Conservation (phyloP, 2,797 vertebrate species). For the Cottoperca gobio region DNA sequence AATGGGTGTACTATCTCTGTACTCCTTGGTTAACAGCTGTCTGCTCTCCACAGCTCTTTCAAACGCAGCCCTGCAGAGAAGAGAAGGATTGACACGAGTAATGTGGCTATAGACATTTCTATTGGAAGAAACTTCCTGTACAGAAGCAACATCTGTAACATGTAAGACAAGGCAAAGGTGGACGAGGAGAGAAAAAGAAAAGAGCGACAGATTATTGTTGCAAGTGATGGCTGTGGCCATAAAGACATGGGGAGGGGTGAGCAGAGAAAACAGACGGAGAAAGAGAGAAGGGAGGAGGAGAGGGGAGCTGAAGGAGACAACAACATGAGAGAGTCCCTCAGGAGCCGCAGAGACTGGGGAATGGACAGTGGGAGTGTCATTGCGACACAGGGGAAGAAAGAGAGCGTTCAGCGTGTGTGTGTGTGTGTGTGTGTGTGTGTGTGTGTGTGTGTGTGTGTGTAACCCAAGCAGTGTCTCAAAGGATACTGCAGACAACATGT, state of each 20-base stretch:
- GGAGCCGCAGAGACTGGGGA: constrained; percentile 49
- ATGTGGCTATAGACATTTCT: constrained; percentile 16
- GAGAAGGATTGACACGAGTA: constrained; percentile 10
- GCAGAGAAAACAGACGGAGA: constrained; percentile 33
- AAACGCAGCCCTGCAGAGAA: constrained; percentile 11
- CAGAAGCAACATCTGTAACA: constrained; percentile 61
- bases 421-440: constrained; percentile 12
- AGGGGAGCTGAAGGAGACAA: constrained; percentile 34
- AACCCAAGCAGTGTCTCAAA: constrained; percentile 8
- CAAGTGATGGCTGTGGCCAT: constrained; percentile 32
- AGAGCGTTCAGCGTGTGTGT: constrained; percentile 45
- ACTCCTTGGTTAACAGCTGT: constrained; percentile 23
- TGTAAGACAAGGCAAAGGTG: constrained; percentile 7
- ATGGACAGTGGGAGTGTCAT: constrained; percentile 44
- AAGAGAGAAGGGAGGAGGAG: constrained; percentile 24
- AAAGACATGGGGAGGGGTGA: constrained; percentile 12
- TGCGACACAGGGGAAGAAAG: constrained; percentile 57
- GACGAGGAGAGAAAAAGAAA: constrained; percentile 2
- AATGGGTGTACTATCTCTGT: constrained; percentile 7
- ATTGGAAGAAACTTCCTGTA: constrained; percentile 27
- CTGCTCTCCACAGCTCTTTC: constrained; percentile 3
- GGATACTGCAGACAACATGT: background rate
- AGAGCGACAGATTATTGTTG: constrained; percentile 11
- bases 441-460: constrained; percentile 14
- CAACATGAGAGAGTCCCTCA: constrained; percentile 48